Evolutionary conservation across 1,140 invertebrate genomes (phyloP).

Genomic region (Lasaia peninsularis): DNA sequence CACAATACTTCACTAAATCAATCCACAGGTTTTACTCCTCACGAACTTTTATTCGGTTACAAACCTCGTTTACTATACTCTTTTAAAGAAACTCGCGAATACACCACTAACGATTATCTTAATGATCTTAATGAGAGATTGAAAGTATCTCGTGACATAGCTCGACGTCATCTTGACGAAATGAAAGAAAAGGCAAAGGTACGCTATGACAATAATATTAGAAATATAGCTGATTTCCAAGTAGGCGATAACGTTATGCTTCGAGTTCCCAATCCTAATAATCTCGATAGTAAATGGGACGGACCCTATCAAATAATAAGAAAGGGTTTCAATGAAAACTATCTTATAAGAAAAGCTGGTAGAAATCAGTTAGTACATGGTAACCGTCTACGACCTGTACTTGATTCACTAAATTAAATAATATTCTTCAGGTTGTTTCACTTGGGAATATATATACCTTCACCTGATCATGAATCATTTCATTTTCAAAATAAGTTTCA

Average conservation of each 20-base stretch:
- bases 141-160: constrained; percentile 28
- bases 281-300: constrained; percentile 43
- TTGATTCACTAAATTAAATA: background rate
- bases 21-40: constrained; percentile 43
- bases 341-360: constrained; percentile 34
- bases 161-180: constrained; percentile 23
- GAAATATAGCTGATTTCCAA: constrained; percentile 34
- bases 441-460: background rate
- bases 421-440: background rate
- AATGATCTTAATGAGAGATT: constrained; percentile 39
- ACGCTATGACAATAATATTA: constrained; percentile 39
- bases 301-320: constrained; percentile 44
- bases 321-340: constrained; percentile 46
- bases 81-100: constrained; percentile 29
- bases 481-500: background rate
- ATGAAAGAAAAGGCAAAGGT: constrained; percentile 48
- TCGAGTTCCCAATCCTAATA: constrained; percentile 37
- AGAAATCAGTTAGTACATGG: constrained; percentile 34
- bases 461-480: background rate
- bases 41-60: constrained; percentile 64
- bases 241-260: constrained; percentile 37
- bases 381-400: constrained; percentile 27
- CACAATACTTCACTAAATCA: constrained; percentile 67
- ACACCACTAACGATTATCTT: constrained; percentile 36
- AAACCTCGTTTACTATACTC: constrained; percentile 46